Base-by-base conservation (phyloP, 2,797 vertebrate genomes). In the Catostomus latipinnis region DNA sequence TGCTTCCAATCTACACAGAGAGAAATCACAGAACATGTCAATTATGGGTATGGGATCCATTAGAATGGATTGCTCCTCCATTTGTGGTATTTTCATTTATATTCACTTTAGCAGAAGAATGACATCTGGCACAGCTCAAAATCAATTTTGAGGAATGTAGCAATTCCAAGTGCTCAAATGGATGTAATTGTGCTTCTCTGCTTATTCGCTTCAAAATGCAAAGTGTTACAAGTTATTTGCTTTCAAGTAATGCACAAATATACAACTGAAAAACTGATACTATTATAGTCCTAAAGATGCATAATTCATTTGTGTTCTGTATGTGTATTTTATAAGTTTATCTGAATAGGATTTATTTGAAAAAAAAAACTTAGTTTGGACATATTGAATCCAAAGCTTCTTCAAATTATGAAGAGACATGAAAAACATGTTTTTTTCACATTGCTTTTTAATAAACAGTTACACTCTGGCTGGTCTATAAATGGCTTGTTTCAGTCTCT, bases 391-490 rank as follows among this genome's bases (percentile, higher is more conserved):
- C 22, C 22, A 61, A 34, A 61, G 34, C 1, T 9, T 11, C 9
- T 34, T 34, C 11, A 34, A 61, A 22, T n/a, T 34, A 54, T 0
- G 1, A 56, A 69, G 18, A 71, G 45, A 72, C 1, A 7, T 58
- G 18, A 18, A 5, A 10, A 60, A 13, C 16, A 1, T 3, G 10
- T 46, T 12, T 86, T 87, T 66, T 87, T 82, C 88, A 88, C 91
- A 90, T 89, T 90, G 86, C 88, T 88, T 92, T 91, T 92, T 91
- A 92, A 92, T 92, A 87, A 92, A 89, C 87, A 82, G 65, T 81
- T 83, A 58, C 76, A 62, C 74, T 87, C 81, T 85, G 71, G 12
- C 11, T 1, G 65, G 12, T 49, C 78, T 82, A 83, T 87, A 89
- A 92, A 53, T 52, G 65, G n/a, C 34, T 80, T 75, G 34, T 57